Base-by-base conservation (phyloP, 2,113 vertebrate species). In the Lutjanus erythropterus region DNA sequence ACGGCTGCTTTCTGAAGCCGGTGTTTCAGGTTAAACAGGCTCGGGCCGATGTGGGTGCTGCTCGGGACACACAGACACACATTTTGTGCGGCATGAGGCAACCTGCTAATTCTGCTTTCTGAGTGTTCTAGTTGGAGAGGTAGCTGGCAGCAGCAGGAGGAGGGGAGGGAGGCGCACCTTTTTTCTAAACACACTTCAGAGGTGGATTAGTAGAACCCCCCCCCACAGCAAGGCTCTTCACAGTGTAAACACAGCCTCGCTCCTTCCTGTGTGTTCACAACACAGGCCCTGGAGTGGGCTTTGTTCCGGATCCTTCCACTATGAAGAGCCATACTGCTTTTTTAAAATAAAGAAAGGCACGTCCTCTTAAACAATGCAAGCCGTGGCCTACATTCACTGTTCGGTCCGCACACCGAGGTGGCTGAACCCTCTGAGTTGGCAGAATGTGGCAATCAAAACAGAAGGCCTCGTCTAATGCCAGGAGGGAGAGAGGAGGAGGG, bases 21-120 rank as follows among this genome's bases (percentile, higher is more conserved):
- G 92, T 80, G 86, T 85, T 90, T 89, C 93, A 88, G 87, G 93
- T 94, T 87, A 23, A 73, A 88, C 92, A 80, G 86, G 93, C 88
- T 94, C 44, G 3, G 21, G 41, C 66, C 2, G 12, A 61, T 89
- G 77, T 68, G 81, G 88, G 81, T 72, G 78, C 74, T 81, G 60
- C 72, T 52, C 16, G 11, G 59, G 59, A 76, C 42, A 23, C n/a
- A n/a, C n/a, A 69, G 6, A 5, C 50, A 19, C 27, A 53, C 47
- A 21, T 60, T 76, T 25, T 72, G 46, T 64, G 62, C 12, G 58
- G 16, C 70, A 56, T 74, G 79, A 73, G 81, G 69, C 42, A 80
- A 91, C 87, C 85, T 80, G 86, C 80, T 83, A 46, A 62, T 80
- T 87, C 80, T 60, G 86, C 78, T 82, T 72, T 67, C 59, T 58